Evolutionary conservation across 2,797 vertebrate species (phyloP), one percentile per base, ranked within the genome.

Genomic region (Bradypus variegatus): DNA sequence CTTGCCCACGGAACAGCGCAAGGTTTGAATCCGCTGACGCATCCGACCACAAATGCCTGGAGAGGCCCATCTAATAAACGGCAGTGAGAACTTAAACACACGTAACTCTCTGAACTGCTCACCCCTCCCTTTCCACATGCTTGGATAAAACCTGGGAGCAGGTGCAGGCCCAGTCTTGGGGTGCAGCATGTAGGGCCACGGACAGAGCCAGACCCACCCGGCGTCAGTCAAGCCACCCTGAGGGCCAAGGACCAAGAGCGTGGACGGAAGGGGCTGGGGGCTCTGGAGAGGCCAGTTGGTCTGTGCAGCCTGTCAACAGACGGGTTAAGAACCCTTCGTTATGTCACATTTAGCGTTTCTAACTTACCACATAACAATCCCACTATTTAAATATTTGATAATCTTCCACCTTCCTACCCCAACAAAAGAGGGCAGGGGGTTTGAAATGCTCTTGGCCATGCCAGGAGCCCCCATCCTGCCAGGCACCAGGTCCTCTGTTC

Each of bases 361-460:
- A 89, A 83, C 55, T 83, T 55, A 83, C 2, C 31, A 82, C 18
- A 55, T 55, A 2, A 69, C 55, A 90, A 81, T 41, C 21, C 23
- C 58, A 67, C 33, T 31, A 70, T 15, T 86, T 69, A 88, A 67
- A 27, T 4, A 55, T 55, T 19, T 76, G 41, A 21, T 80, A 38
- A 92, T 69, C n/a, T 33, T 86, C 48, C 76, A 78, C 23, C 41
- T 77, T 80, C 48, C 77, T 70, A 65, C 6, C 60, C 58, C 78
- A 38, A 88, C 86, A 94, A 89, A 62, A 13, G 55, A 77, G 33
- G 23, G 29, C 25, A 73, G 6, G 41, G 45, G 12, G 36, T 72
- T 92, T 78, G 89, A 85, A 90, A 88, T 86, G 50, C 62, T 82
- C 89, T 75, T n/a, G 89, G 77, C 72, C 79, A 90, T 86, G 79